Percentiles rank a stretch among this genome's conserved stretches.
Conservation (phyloP, 2,888 invertebrate genomes). For the Ephialtes manifestator region DNA sequence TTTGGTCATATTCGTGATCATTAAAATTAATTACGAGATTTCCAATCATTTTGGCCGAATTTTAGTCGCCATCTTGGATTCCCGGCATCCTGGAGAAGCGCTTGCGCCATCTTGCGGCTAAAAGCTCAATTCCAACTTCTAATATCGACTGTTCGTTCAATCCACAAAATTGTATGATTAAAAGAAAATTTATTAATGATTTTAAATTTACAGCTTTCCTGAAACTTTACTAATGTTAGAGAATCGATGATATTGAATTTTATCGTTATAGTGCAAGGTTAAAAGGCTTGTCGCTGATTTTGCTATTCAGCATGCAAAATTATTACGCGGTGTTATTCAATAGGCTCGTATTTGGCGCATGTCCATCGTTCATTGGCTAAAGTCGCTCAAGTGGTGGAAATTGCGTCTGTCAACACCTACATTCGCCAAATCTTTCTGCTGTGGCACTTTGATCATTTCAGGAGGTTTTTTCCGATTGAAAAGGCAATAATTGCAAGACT, state of each 20-base stretch:
- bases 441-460: constrained; percentile 8
- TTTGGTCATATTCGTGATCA: too few species aligned
- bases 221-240: background rate
- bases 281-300: background rate
- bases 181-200: background rate
- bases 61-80: constrained; percentile 46
- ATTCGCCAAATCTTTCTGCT: constrained; percentile 37
- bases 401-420: constrained; percentile 53
- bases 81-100: constrained; percentile 11
- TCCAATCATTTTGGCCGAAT: too few species aligned
- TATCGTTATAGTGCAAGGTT: background rate
- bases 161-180: background rate
- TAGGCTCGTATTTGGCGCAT: constrained; percentile 62
- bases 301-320: constrained; percentile 6
- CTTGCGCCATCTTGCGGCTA: constrained; percentile 34
- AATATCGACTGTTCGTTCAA: constrained; percentile 3
- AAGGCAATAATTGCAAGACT: constrained; percentile 3
- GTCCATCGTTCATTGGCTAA: constrained; percentile 45
- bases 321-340: constrained; percentile 64
- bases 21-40: background rate
- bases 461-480: constrained; percentile 11
- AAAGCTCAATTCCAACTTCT: background rate
- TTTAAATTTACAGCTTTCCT: background rate
- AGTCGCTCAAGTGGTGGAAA: constrained; percentile 35
- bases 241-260: background rate